Base-by-base conservation (phyloP, 2,888 invertebrate species). In the Ochropacha duplaris region DNA sequence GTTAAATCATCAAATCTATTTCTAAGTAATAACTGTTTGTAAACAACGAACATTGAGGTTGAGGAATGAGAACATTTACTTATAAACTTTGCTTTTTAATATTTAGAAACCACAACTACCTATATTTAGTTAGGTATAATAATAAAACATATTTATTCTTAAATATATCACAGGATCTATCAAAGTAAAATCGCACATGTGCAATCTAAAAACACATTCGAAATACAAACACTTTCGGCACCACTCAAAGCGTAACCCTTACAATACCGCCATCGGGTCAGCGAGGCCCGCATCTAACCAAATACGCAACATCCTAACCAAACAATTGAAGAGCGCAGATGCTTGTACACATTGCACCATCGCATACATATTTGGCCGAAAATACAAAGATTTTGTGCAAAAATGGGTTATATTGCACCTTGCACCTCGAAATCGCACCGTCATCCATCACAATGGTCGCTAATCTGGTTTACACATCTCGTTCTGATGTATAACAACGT, bases 371-470 rank as follows among this genome's bases (percentile, higher is more conserved):
- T 88, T 88, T 87, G 60, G 69, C 70, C 71, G 66, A 78, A 84
- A 83, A 82, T 69, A 69, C 71, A 68, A 63, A 65, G 76, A 83
- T 86, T 88, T 85, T 86, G 82, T 82, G 84, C 88, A 85, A 87
- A 90, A 90, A 90, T 90, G 89, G 88, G 90, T 89, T 90, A 81
- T 63, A 71, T 70, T 84, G 84, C 91, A 92, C 91, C 91, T 92
- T 92, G 90, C 90, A 69, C 65, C 69, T 62, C 79, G 66, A 78
- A 83, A 81, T 81, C 78, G 82, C 76, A 68, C 67, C 83, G 81
- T 87, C 88, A 87, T 83, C 76, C 68, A 51, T 78, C 76, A 88
- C 86, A 89, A 88, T 86, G 75, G 78, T 59, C 77, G 74, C 76
- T 87, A 89, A 90, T 90, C 88, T 83, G 69, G 62, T 54, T 26